These are phyloP conservation scores for Ectropis crepuscularia DNA, from an alignment of 2,888 invertebrate genomes.

Conservation along the genomic window DNA sequence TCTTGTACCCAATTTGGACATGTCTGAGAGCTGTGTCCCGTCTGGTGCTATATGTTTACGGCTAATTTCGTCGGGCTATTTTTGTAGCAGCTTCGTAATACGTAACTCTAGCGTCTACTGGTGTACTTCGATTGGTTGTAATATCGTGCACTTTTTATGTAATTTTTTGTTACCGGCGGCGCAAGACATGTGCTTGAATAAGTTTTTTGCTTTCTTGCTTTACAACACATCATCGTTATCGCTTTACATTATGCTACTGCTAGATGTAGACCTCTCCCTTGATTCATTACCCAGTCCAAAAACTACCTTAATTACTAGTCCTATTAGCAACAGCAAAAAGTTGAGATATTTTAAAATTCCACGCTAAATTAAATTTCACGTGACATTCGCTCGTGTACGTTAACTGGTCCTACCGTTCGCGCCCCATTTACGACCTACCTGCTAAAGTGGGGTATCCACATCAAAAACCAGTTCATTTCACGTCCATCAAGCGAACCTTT, in stretches of 20 bases:
- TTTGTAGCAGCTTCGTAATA: background rate
- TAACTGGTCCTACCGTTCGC: constrained; percentile 22
- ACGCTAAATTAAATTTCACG: background rate
- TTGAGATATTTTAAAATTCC: background rate
- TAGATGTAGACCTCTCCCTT: too few species aligned
- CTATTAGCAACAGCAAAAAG: too few species aligned
- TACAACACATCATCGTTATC: too few species aligned
- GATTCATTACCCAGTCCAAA: too few species aligned
- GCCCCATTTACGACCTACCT: constrained; percentile 20
- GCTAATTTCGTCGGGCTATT: constrained; percentile 1
- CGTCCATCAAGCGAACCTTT: constrained; percentile 48
- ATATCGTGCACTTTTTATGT: background rate
- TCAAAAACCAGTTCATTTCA: constrained; percentile 40
- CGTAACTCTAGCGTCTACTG: background rate
- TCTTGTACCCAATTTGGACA: constrained; percentile 32
- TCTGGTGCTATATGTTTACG: background rate
- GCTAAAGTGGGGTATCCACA: constrained; percentile 31
- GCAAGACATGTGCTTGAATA: too few species aligned
- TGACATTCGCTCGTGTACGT: constrained; percentile 11
- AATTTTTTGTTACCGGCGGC: background rate
- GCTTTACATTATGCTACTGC: too few species aligned
- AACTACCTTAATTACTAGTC: too few species aligned
- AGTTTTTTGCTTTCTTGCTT: too few species aligned
- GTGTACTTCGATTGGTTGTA: background rate
- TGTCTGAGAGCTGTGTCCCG: constrained; percentile 15